Conservation (phyloP, 2,888 invertebrate species). For the Ophion obscuratus region DNA sequence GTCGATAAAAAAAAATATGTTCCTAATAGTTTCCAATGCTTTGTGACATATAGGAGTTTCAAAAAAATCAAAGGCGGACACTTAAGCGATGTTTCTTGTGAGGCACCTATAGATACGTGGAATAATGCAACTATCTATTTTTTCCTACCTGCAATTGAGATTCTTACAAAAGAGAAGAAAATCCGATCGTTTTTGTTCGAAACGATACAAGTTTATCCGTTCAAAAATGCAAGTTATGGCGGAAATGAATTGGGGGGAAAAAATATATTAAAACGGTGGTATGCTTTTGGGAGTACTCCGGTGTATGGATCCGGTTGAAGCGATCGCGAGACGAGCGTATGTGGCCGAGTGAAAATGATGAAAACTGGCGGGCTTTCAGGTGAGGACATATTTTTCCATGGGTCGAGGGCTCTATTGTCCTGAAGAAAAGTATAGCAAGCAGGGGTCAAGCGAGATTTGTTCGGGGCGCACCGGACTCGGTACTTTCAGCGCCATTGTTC, state of each 20-base stretch:
- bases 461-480: slow-evolving; percentile 72
- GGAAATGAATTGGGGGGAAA: neutral
- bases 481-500: slow-evolving; percentile 72
- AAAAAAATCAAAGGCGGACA: too few relatives aligned
- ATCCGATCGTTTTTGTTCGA: neutral
- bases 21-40: too few relatives aligned
- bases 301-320: neutral
- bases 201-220: neutral
- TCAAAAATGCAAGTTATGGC: neutral
- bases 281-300: neutral
- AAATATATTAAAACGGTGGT: neutral
- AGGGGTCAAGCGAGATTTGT: slow-evolving; percentile 75
- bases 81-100: too few relatives aligned
- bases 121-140: neutral
- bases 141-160: neutral
- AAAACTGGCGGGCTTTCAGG: slow-evolving; percentile 59
- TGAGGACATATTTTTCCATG: slow-evolving; percentile 60
- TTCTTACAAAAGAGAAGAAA: neutral
- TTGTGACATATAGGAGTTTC: too few relatives aligned
- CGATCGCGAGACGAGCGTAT: neutral
- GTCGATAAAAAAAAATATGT: too few relatives aligned
- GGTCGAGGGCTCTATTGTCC: slow-evolving; percentile 69
- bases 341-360: slow-evolving; percentile 51
- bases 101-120: neutral
- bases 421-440: slow-evolving; percentile 67